A percentile compares a stretch with the other conserved stretches of the same genome.
phyloP scores from a whole-genome alignment of 2,113 vertebrate species.

The Lepus timidus region DNA sequence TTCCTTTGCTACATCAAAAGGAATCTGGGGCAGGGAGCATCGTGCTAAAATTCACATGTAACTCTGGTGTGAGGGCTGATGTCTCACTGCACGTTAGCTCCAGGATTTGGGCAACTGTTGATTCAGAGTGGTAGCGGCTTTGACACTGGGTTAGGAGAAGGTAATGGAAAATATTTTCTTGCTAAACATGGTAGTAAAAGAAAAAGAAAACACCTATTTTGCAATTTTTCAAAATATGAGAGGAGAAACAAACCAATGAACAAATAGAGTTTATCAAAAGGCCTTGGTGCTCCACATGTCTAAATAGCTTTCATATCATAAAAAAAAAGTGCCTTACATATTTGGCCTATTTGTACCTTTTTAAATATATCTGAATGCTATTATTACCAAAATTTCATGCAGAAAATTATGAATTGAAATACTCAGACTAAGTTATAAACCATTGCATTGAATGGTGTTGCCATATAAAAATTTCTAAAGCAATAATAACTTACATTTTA shows the following conservation, averaged over 20 bases:
- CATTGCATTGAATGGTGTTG: not conserved
- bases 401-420: slow-evolving; percentile 46
- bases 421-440: slow-evolving; percentile 38
- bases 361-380: not conserved
- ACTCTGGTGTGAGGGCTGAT: not conserved
- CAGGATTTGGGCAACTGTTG: not conserved
- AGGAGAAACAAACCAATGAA: not conserved
- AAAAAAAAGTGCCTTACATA: not conserved
- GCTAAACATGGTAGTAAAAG: not conserved
- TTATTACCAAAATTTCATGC: not conserved
- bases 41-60: not conserved
- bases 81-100: not conserved
- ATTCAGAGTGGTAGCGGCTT: not conserved
- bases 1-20: slow-evolving; percentile 11
- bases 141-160: slow-evolving; percentile 3
- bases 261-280: not conserved
- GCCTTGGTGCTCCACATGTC: rapidly evolving
- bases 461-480: slow-evolving; percentile 34
- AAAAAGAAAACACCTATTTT: slow-evolving; percentile 31
- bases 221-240: not conserved
- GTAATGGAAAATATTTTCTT: not conserved
- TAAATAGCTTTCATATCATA: not conserved
- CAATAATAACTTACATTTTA: slow-evolving; percentile 8
- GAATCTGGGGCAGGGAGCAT: not conserved
- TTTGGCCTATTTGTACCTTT: not conserved